A percentile compares a stretch with the other conserved stretches of the same genome.
phyloP scores from a whole-genome alignment of 2,888 invertebrate species.

The Mechanitis mazaeus region DNA sequence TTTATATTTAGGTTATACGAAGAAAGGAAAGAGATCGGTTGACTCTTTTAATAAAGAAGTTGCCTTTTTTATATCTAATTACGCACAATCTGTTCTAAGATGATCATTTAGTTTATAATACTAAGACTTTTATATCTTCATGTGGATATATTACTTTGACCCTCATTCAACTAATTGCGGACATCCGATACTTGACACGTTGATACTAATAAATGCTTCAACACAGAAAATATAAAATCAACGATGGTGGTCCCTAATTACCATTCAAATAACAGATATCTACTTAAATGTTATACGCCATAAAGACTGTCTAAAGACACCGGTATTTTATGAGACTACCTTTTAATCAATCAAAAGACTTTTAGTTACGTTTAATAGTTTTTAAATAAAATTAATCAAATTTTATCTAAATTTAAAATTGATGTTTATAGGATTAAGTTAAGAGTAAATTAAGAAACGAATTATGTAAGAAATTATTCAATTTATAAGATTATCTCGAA shows the following conservation, averaged over 20 bases:
- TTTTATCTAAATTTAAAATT: background rate
- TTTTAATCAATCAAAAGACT: slow-evolving; percentile 19
- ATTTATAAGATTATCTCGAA: no score
- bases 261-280: slow-evolving; percentile 47
- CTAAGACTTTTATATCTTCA: no score
- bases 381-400: background rate
- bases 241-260: slow-evolving; percentile 70
- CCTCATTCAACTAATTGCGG: slow-evolving; percentile 13
- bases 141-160: background rate
- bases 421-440: no score
- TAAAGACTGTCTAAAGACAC: slow-evolving; percentile 37
- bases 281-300: slow-evolving; percentile 37
- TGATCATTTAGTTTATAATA: no score
- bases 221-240: slow-evolving; percentile 31
- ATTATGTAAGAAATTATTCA: no score
- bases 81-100: no score
- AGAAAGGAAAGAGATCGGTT: no score
- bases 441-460: no score
- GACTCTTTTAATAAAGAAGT: no score
- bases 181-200: slow-evolving; percentile 25
- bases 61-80: no score
- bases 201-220: slow-evolving; percentile 20
- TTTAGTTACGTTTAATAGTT: slow-evolving; percentile 1
- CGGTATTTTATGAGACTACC: slow-evolving; percentile 47
- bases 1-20: no score